Base-by-base conservation (phyloP, 2,888 invertebrate genomes). In the Eupithecia tripunctaria region DNA sequence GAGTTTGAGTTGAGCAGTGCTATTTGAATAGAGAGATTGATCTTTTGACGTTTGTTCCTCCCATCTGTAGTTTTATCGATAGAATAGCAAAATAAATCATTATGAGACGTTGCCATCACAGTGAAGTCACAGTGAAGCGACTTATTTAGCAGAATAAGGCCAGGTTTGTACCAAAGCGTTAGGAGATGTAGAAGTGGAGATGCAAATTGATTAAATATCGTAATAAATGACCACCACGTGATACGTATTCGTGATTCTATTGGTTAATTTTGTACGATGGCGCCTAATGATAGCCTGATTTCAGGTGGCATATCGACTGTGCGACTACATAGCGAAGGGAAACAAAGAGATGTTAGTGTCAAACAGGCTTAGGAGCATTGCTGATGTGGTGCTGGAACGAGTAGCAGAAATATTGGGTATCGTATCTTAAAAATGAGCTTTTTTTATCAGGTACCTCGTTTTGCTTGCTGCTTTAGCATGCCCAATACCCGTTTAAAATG, bases 361-460 rank as follows among this genome's bases (percentile, higher is more conserved):
- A 0, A 95, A 95, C 62, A 87, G 95, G 75, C 79, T 96, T 75
- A 86, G 95, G 69, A 95, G 95, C 79, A 93, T 95, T 64, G 95
- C 96, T 4, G 95, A 96, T 77, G 94, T 95, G 5, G 94, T 96
- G 25, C 82, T 95, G 78, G 95, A 95, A 78, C 89, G 95, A 78
- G 92, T 96, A 7, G 95, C 95, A 71, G 94, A 95, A 79, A 90
- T 96, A 81, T 87, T 94, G 69, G 91, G 94, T 94, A 67, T 14
- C 10, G 51, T 21, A 51, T 21, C n/a, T n/a, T 43, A 43, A 43
- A n/a, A 43, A 1, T 6, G 7, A n/a, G n/a, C 43, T 7, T 43
- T 43, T 43, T 18, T 43, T 29, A 3, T 2, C 4, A 29, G 29
- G 2, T n/a, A 47, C 10, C 18, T 43, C 18, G 43, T 6, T 43